Evolutionary conservation across 2,888 invertebrate genomes (phyloP).

Genomic region (Dascillus cervinus): DNA sequence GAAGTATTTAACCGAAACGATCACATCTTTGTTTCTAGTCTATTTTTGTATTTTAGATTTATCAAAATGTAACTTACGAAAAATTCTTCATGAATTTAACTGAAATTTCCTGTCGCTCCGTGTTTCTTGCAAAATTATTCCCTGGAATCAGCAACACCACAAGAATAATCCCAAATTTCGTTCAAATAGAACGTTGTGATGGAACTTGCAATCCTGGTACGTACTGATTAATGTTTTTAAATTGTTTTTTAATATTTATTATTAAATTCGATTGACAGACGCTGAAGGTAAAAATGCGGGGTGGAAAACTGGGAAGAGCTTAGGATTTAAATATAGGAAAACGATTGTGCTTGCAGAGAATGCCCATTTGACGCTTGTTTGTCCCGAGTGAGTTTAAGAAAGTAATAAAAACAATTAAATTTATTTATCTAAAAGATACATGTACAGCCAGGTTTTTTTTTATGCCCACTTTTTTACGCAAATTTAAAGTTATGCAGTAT

Average conservation of each 20-base stretch:
- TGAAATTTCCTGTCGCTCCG: constrained; percentile 43
- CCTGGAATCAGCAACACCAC: constrained; percentile 45
- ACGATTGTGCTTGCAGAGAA: constrained; percentile 47
- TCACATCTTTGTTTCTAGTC: neutral
- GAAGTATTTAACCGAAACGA: no score
- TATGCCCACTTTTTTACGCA: no score
- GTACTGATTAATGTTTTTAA: constrained; percentile 1
- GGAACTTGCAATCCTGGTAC: constrained; percentile 38
- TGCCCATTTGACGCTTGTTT: constrained; percentile 47
- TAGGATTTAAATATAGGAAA: constrained; percentile 44
- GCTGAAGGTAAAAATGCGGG: constrained; percentile 35
- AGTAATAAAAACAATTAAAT: no score
- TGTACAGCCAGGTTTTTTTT: no score
- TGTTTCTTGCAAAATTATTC: constrained; percentile 37
- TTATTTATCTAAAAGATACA: no score
- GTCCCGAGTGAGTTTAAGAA: constrained; percentile 50
- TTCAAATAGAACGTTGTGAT: constrained; percentile 37
- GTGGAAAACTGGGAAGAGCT: constrained; percentile 40
- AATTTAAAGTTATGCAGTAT: no score
- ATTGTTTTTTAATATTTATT: constrained; percentile 7
- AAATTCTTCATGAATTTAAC: constrained; percentile 24
- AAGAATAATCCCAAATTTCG: constrained; percentile 45
- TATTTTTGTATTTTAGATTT: no score
- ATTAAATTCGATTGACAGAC: no score
- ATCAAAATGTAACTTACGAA: constrained; percentile 14